Base-by-base conservation (phyloP, 2,888 invertebrate genomes). In the Labia minor region DNA sequence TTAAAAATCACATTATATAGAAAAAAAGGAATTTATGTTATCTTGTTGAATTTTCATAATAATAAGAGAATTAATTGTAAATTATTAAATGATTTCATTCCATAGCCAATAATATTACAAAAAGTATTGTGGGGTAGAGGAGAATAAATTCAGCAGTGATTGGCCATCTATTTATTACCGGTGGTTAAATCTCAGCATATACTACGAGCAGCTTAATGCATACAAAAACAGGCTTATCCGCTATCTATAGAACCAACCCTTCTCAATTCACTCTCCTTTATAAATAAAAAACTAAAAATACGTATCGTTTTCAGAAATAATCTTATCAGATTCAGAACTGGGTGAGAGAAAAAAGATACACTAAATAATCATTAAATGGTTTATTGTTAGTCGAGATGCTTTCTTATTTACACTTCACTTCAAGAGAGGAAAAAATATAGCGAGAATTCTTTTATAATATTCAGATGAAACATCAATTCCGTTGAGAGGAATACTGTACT, bases 221-320 rank as follows among this genome's bases (percentile, higher is more conserved):
- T 49, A 49, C 49, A 49, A 49, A 49, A 49, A 14, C 49, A 49
- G 49, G 49, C 49, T 49, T 49, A 49, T 49, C 49, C 49, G 49
- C 49, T 49, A 49, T 49, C 49, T 49, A 49, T 49, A 49, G 49
- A 11, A 49, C 16, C 49, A 26, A 3, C 26, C 26, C 3, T 26
- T 8, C 26, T 8, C 26, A 6, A 3, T 6, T 26, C 26, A 26
- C 26, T 26, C 26, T 26, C 49, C n/a, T 49, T 49, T 49, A 49
- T 49, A 49, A 49, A 49, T 49, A 49, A 49, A 49, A 49, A 49
- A 26, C 26, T 26, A 26, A 26, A 26, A 26, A 26, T 6, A 26
- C 49, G 16, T n/a, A 49, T 14, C 16, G 49, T 14, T 49, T 49
- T 49, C 49, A 49, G 49, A 49, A 16, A 11, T 16, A 16, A 11